Percentiles rank a stretch among this genome's conserved stretches.
Evolutionary conservation across 1,140 invertebrate species (phyloP).

Genomic region (Pseudomyrmex concolor): DNA sequence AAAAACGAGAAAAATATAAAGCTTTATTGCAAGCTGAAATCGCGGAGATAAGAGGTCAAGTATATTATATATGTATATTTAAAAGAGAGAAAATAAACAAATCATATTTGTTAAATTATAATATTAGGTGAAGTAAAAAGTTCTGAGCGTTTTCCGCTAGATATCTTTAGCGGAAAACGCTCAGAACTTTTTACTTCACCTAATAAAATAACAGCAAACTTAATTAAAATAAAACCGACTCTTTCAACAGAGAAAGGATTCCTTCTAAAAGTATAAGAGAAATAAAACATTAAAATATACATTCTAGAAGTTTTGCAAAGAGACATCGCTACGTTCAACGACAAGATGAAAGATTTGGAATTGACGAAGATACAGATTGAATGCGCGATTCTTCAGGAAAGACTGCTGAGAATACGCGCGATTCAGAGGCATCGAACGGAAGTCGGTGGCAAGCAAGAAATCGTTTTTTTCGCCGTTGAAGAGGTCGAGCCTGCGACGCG

Average conservation of each 20-base stretch:
- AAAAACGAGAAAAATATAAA: slow-evolving; percentile 87
- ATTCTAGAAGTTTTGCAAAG: slow-evolving; percentile 83
- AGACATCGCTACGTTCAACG: slow-evolving; percentile 86
- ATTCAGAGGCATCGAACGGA: slow-evolving; percentile 37
- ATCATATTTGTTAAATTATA: too few relatives aligned
- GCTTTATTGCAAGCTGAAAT: slow-evolving; percentile 87
- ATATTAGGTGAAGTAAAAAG: too few relatives aligned
- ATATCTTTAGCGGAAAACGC: too few relatives aligned
- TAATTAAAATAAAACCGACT: not conserved
- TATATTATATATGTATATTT: not conserved
- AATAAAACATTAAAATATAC: too few relatives aligned
- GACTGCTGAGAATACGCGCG: slow-evolving; percentile 64
- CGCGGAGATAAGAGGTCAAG: slow-evolving; percentile 82
- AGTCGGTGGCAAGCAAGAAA: slow-evolving; percentile 48
- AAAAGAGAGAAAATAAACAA: slow-evolving; percentile 24
- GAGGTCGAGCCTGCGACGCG: slow-evolving; percentile 30
- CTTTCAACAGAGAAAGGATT: too few relatives aligned
- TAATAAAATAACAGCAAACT: too few relatives aligned
- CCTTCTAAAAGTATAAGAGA: too few relatives aligned
- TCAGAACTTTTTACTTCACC: too few relatives aligned
- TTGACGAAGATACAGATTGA: slow-evolving; percentile 86
- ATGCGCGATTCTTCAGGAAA: slow-evolving; percentile 87
- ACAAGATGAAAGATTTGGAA: slow-evolving; percentile 85
- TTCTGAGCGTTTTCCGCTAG: too few relatives aligned
- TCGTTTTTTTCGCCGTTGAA: slow-evolving; percentile 29